Evolutionary conservation across 1,140 invertebrate genomes (phyloP), one percentile per base, ranked within the genome.

Genomic region (Rhizoglyphus robini): DNA sequence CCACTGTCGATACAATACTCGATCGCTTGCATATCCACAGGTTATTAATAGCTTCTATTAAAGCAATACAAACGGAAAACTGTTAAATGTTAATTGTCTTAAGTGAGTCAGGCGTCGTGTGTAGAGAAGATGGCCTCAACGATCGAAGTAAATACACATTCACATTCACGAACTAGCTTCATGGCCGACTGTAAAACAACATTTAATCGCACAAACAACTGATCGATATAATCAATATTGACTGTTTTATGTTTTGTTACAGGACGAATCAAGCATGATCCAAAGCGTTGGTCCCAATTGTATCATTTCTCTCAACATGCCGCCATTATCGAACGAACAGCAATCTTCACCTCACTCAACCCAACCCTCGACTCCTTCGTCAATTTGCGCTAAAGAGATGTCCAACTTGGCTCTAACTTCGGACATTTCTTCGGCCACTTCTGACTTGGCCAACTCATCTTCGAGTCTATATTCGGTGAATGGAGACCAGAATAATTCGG

Each of bases 261-360:
- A 60, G 58, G 38, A 60, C 29, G 27, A 60, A 20, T 4, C 27
- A 4, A 32, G 27, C 30, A 32, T 60, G 13, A 32, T 60, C 2
- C 58, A 60, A 34, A 60, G 58, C 29, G 15, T 60, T 3, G 58
- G 58, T 20, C 58, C 58, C 4, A 60, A 60, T 60, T 60, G 58
- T 27, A 32, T 60, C 29, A 60, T 60, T 2, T 60, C 58, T 18
- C 29, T 60, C 4, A 60, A 60, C 29, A 60, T 60, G 58, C 58
- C 58, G 13, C 58, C 58, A 60, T 4, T 29, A 18, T 15, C 27
- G 2, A 2, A 29, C 15, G 31, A 29, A 3, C 8, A 18, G 15
- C 25, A 18, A 32, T 54, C 51, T 54, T 54, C 51, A 20, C 23
- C 51, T 8, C 23, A 8, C 8, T 54, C 51, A 54, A 32, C 58